phyloP scores from a whole-genome alignment of 1,140 invertebrate genomes.

The Pectinophora gossypiella region DNA sequence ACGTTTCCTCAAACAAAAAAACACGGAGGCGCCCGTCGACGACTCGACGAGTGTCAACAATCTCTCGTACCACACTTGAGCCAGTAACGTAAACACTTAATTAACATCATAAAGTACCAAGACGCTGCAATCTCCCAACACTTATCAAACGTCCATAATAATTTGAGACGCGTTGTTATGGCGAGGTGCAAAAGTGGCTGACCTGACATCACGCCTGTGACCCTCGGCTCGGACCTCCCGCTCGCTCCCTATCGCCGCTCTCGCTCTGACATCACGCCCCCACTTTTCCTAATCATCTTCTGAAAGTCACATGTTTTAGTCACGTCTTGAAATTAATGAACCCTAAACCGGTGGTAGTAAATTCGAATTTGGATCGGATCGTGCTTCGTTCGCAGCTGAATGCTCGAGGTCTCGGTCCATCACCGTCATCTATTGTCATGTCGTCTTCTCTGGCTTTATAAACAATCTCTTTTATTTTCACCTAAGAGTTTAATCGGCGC shows the following conservation, averaged over 20 bases:
- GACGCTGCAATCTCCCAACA: slow-evolving; percentile 62
- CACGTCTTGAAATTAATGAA: slow-evolving; percentile 63
- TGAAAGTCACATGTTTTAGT: slow-evolving; percentile 68
- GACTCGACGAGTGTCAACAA: slow-evolving; percentile 26
- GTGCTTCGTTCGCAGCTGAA: slow-evolving; percentile 17
- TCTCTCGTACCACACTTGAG: slow-evolving; percentile 15
- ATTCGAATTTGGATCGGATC: slow-evolving; percentile 52
- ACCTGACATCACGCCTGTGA: slow-evolving; percentile 76
- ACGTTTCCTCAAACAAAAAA: slow-evolving; percentile 28
- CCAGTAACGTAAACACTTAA: slow-evolving; percentile 53
- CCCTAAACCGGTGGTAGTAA: slow-evolving; percentile 57
- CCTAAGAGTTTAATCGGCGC: slow-evolving; percentile 67
- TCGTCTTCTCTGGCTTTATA: slow-evolving; percentile 67
- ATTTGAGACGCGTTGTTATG: slow-evolving; percentile 76
- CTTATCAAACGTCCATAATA: slow-evolving; percentile 76
- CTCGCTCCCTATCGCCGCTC: slow-evolving; percentile 32
- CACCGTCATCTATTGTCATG: slow-evolving; percentile 66
- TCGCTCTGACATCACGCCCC: slow-evolving; percentile 65
- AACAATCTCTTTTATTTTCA: slow-evolving; percentile 73
- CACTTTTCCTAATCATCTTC: slow-evolving; percentile 68
- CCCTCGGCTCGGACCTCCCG: slow-evolving; percentile 44
- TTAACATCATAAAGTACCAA: slow-evolving; percentile 70
- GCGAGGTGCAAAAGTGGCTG: slow-evolving; percentile 75
- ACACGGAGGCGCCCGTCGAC: slow-evolving; percentile 3
- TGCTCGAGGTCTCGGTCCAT: slow-evolving; percentile 41